These are phyloP conservation scores for Nephrotoma guestfalica DNA, from an alignment of 2,888 invertebrate genomes.

Conservation along the genomic window DNA sequence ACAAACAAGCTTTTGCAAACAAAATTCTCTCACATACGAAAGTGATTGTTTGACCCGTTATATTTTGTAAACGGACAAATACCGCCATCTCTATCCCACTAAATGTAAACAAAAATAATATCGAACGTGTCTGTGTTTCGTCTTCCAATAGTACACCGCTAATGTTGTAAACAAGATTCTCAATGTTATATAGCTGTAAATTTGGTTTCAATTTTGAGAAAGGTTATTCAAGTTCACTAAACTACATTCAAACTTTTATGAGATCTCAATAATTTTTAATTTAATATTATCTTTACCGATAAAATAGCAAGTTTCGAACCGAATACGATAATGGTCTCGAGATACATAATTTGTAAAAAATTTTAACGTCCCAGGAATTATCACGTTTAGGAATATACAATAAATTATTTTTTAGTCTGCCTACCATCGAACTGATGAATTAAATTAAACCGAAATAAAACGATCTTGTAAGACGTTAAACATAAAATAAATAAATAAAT, in stretches of 20 bases:
- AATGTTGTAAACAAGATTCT: neutral
- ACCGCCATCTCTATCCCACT: neutral
- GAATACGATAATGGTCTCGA: neutral
- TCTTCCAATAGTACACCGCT: neutral
- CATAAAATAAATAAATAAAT: neutral
- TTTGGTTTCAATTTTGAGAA: neutral
- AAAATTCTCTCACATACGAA: neutral
- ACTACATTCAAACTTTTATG: constrained; percentile 3
- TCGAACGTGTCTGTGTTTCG: neutral
- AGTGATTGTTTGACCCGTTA: neutral
- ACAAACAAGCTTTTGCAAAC: neutral
- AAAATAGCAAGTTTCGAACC: neutral
- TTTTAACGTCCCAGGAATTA: neutral
- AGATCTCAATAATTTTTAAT: neutral
- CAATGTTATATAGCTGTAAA: constrained; percentile 3
- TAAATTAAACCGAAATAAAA: neutral
- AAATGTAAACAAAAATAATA: neutral
- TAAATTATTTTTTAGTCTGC: neutral
- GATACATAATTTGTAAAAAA: neutral
- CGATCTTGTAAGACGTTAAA: neutral
- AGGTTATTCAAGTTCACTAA: constrained; percentile 5
- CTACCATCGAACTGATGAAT: neutral
- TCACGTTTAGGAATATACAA: neutral
- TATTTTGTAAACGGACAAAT: neutral
- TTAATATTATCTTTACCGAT: neutral